phyloP scores from a whole-genome alignment of 2,888 invertebrate genomes.

The Dryocosmus kuriphilus region DNA sequence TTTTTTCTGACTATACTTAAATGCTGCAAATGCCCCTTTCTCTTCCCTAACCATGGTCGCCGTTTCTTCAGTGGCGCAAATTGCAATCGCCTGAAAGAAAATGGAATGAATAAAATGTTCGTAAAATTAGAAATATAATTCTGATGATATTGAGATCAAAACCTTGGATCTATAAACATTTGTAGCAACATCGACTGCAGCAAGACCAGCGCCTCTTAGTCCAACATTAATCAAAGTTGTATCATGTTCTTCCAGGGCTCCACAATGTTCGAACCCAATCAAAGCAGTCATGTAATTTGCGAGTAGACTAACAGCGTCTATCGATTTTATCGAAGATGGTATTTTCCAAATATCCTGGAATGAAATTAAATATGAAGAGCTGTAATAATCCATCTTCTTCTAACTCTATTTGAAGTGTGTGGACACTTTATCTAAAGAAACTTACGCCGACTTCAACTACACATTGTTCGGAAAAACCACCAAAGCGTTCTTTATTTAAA shows the following conservation, averaged over 20 bases:
- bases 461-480: conserved; percentile 83
- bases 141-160: conserved; percentile 11
- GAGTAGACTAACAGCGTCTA: conserved; percentile 81
- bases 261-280: conserved; percentile 81
- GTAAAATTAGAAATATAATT: neutral
- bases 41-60: conserved; percentile 80
- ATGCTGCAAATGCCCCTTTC: conserved; percentile 83
- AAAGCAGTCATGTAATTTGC: conserved; percentile 84
- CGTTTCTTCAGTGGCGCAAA: conserved; percentile 82
- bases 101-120: neutral
- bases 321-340: conserved; percentile 79
- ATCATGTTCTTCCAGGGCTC: conserved; percentile 79
- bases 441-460: conserved; percentile 76
- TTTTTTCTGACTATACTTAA: conserved; percentile 81
- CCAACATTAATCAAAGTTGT: conserved; percentile 84
- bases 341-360: conserved; percentile 81
- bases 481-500: conserved; percentile 79
- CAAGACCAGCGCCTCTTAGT: conserved; percentile 82
- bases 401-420: neutral
- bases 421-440: neutral
- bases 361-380: conserved; percentile 58
- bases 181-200: conserved; percentile 84
- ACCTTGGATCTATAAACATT: conserved; percentile 84
- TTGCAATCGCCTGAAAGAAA: conserved; percentile 82
- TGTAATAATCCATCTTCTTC: conserved; percentile 54